phyloP scores from a whole-genome alignment of 2,888 invertebrate species.

The Gari tellinella region DNA sequence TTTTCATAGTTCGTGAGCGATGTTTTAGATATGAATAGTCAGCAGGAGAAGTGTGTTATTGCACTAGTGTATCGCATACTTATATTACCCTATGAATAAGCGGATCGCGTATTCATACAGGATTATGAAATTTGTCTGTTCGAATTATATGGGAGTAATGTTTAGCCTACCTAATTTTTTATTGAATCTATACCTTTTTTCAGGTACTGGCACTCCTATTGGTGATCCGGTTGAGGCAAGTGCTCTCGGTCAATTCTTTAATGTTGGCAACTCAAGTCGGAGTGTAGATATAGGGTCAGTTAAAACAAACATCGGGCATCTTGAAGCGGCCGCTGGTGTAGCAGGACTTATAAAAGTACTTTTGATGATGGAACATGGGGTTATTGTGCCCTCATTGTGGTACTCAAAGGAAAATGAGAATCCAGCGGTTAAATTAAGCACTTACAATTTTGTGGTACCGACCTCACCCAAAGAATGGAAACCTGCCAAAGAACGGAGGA shows the following conservation, averaged over 20 bases:
- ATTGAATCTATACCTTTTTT: conserved; percentile 1
- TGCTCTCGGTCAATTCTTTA: conserved; percentile 49
- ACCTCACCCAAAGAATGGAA: conserved; percentile 27
- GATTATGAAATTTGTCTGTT: too few species aligned
- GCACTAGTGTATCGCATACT: too few species aligned
- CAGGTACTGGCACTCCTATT: conserved; percentile 70
- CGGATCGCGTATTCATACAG: too few species aligned
- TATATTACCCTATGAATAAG: too few species aligned
- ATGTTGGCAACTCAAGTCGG: too few species aligned
- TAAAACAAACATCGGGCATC: conserved; percentile 71
- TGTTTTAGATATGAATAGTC: too few species aligned
- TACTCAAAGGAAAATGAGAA: too few species aligned
- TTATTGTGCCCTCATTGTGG: conserved; percentile 69
- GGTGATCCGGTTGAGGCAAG: conserved; percentile 70
- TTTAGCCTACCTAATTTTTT: too few species aligned
- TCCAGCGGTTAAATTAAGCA: too few species aligned
- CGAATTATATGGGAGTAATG: too few species aligned
- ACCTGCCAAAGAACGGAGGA: conserved; percentile 4
- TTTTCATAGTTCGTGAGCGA: too few species aligned
- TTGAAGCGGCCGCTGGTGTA: conserved; percentile 67
- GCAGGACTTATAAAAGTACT: conserved; percentile 69
- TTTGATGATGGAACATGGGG: conserved; percentile 66
- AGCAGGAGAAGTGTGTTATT: too few species aligned
- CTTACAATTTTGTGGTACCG: conserved; percentile 52
- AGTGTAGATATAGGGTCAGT: conserved; percentile 64